These are phyloP conservation scores for Xylota sylvarum DNA, from an alignment of 2,888 invertebrate genomes.

Conservation along the genomic window DNA sequence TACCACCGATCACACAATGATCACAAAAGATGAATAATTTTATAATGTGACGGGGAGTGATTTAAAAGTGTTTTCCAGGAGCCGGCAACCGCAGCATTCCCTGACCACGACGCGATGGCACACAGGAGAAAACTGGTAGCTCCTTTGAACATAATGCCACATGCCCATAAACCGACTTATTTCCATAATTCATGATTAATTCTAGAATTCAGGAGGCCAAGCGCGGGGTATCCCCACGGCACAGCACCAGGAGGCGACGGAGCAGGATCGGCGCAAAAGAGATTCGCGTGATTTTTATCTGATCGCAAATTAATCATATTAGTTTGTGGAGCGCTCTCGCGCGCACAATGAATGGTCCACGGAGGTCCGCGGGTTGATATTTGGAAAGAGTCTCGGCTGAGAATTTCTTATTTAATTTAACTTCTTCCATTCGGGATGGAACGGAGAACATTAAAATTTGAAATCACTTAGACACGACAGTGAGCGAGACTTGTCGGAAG, in stretches of 20 bases:
- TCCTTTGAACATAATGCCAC: constrained; percentile 73
- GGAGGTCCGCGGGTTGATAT: constrained; percentile 58
- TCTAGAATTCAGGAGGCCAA: constrained; percentile 66
- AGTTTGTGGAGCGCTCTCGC: constrained; percentile 76
- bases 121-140: constrained; percentile 65
- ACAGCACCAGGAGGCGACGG: constrained; percentile 33
- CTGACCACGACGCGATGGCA: constrained; percentile 45
- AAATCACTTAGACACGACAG: constrained; percentile 77
- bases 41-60: constrained; percentile 75
- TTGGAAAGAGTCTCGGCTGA: too few species aligned
- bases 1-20: constrained; percentile 75
- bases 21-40: constrained; percentile 77
- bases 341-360: constrained; percentile 73
- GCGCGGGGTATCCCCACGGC: constrained; percentile 21
- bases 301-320: constrained; percentile 77
- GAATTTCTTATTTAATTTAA: constrained; percentile 63
- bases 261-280: constrained; percentile 35
- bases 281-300: constrained; percentile 77
- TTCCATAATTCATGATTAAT: constrained; percentile 77
- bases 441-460: constrained; percentile 68
- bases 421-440: constrained; percentile 8
- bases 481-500: constrained; percentile 69
- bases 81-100: constrained; percentile 22
- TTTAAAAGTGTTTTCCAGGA: constrained; percentile 67
- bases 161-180: constrained; percentile 77